Conservation (phyloP, 2,797 vertebrate species). For the Calcarius lapponicus region DNA sequence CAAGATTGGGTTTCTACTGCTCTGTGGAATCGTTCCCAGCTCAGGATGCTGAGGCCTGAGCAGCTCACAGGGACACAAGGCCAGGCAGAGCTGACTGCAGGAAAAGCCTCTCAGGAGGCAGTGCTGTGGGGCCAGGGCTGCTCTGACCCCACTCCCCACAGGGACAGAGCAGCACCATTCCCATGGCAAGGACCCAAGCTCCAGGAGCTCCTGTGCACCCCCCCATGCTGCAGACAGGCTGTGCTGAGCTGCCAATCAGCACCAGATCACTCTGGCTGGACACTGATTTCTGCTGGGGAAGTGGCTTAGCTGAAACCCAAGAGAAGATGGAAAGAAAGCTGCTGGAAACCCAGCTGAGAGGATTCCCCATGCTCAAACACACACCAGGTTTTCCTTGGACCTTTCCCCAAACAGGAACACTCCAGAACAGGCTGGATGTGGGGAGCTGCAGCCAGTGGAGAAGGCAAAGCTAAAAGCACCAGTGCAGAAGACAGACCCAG, state of each 20-base stretch:
- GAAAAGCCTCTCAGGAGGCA: rapidly evolving
- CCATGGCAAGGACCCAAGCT: rapidly evolving
- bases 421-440: rapidly evolving
- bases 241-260: not conserved
- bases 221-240: rapidly evolving
- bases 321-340: not conserved
- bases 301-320: not conserved
- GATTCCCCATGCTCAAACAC: not conserved
- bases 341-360: not conserved
- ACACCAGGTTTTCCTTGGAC: rapidly evolving
- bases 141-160: rapidly evolving
- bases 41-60: not conserved
- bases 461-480: not conserved
- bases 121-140: not conserved
- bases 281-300: not conserved
- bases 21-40: not conserved
- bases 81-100: not conserved
- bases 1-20: not conserved
- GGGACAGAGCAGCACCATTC: not conserved
- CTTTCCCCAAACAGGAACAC: rapidly evolving
- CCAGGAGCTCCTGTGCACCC: not conserved
- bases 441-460: not conserved
- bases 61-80: rapidly evolving
- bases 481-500: not conserved
- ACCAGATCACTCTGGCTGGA: not conserved